Evolutionary conservation across 2,888 invertebrate genomes (phyloP), one percentile per base, ranked within the genome.

Genomic region (Baronia brevicornis): DNA sequence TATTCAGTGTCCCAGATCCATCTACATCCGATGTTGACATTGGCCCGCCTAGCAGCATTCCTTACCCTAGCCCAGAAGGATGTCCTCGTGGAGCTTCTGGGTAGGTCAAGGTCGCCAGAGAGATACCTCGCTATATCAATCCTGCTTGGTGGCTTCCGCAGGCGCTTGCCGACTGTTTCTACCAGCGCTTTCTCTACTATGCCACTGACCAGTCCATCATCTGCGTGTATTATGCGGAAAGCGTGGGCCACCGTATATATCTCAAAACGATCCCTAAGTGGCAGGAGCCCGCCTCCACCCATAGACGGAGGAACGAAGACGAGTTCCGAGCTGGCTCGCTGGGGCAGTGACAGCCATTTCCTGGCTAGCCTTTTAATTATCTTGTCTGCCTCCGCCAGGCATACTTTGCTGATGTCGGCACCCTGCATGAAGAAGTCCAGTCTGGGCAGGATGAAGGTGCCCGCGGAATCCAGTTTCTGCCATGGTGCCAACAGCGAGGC

Each of bases 381-480:
- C 9, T 13, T 27, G 6, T 27, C 27, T 3, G 18, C n/a, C 11
- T 27, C 27, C n/a, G 8, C 18, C 10, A 27, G 2, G 9, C 11
- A 27, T n/a, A 11, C 27, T 8, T 27, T 27, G 6, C 18, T 18
- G 6, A 18, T 15, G 10, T 17, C 11, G 9, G 6, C 27, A 4
- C 27, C 18, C 11, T 27, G 27, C 11, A 18, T 5, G 4, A 27
- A 11, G 11, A 27, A 18, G 10, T 27, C 12, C 2, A 18, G 11
- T 1, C 18, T n/a, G n/a, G n/a, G 10, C 6, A 18, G 27, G 17
- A 26, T 4, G 12, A 15, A 17, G 4, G 26, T 26, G n/a, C 15
- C 7, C 5, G 18, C 27, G 4, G 6, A 17, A 13, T 27, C 27
- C n/a, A 27, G n/a, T 11, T 27, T 27, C 18, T 27, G 27, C 27